Conservation (phyloP, 2,797 vertebrate genomes). For the Gymnothorax javanicus region DNA sequence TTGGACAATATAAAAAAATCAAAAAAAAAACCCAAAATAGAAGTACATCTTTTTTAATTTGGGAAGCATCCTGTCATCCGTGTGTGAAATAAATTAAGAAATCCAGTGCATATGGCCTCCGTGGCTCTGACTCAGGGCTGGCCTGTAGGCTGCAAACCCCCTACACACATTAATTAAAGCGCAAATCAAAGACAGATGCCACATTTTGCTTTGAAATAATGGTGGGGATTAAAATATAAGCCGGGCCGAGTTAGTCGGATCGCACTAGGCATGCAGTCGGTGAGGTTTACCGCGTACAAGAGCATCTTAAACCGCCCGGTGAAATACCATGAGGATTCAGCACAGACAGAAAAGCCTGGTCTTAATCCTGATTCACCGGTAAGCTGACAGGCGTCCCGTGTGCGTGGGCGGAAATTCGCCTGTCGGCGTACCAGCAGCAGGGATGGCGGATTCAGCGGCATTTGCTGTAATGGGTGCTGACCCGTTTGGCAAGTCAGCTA, state of each 20-base stretch:
- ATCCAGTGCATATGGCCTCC: background rate
- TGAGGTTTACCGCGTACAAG: background rate
- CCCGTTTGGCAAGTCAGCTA: background rate
- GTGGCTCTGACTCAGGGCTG: background rate
- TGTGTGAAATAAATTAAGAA: background rate
- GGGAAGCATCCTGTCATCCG: background rate
- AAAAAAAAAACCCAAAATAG: background rate
- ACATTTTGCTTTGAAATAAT: background rate
- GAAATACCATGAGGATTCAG: background rate
- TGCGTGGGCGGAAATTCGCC: background rate
- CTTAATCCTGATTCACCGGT: background rate
- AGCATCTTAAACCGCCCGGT: background rate
- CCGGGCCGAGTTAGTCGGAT: background rate
- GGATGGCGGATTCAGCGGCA: background rate
- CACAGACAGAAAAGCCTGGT: background rate
- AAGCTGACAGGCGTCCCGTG: constrained; percentile 8
- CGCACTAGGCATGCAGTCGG: background rate
- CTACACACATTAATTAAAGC: constrained; percentile 7
- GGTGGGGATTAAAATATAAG: background rate
- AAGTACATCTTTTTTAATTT: background rate
- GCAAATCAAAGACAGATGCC: constrained; percentile 11
- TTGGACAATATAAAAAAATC: background rate
- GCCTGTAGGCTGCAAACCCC: background rate
- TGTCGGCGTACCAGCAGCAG: background rate
- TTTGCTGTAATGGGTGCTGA: background rate